Conservation (phyloP, 2,797 vertebrate species). For the Argya squamiceps region DNA sequence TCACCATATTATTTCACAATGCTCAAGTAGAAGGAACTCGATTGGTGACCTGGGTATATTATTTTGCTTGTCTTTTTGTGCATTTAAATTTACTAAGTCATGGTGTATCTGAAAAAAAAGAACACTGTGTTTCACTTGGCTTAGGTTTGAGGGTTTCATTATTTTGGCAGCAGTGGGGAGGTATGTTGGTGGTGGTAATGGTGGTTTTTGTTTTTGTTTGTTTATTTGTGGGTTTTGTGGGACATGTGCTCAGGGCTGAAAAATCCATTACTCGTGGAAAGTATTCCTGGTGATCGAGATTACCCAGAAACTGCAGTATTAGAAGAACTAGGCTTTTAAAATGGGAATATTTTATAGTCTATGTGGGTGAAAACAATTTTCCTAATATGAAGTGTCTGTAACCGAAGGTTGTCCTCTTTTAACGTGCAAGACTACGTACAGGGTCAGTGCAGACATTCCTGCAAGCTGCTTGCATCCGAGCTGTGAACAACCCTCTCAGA, state of each 20-base stretch:
- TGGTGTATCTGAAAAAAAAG: neutral
- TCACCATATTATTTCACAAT: neutral
- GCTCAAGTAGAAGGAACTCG: neutral
- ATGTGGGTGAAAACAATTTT: neutral
- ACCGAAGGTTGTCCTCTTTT: neutral
- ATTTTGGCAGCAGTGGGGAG: neutral
- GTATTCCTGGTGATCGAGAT: neutral
- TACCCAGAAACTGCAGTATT: neutral
- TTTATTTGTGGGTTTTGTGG: neutral
- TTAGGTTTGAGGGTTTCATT: neutral
- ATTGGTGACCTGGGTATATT: neutral
- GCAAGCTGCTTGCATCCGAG: neutral
- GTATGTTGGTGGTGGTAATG: neutral
- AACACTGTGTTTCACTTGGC: neutral
- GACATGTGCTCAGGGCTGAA: neutral
- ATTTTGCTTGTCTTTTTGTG: neutral
- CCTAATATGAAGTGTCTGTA: neutral
- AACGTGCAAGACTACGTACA: accelerated
- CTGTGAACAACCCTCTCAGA: neutral
- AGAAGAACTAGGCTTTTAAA: neutral
- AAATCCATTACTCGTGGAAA: neutral
- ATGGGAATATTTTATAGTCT: neutral
- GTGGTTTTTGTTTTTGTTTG: neutral
- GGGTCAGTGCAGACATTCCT: neutral
- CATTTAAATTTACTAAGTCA: neutral